A percentile compares a stretch with the other conserved stretches of the same genome.
phyloP scores from a whole-genome alignment of 2,888 invertebrate genomes.

The Nomada fucata region DNA sequence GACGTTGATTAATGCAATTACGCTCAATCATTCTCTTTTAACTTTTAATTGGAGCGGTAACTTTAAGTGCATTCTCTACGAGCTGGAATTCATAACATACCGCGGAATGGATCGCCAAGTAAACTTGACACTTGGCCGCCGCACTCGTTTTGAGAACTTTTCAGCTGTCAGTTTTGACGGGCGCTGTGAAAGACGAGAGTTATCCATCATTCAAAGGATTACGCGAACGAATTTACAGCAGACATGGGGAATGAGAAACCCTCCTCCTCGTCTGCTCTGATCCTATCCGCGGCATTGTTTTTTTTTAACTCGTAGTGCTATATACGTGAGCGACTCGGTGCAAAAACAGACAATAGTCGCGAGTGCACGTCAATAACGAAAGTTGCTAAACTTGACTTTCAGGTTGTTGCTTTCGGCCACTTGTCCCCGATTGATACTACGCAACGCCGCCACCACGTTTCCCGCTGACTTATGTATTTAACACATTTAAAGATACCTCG shows the following conservation, averaged over 20 bases:
- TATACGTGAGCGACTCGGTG: constrained; percentile 17
- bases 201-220: constrained; percentile 49
- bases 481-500: constrained; percentile 20
- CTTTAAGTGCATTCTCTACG: background rate
- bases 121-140: constrained; percentile 52
- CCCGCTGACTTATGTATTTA: constrained; percentile 24
- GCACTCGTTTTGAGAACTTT: constrained; percentile 22
- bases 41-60: background rate
- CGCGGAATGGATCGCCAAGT: constrained; percentile 17
- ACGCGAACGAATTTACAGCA: constrained; percentile 17
- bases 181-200: constrained; percentile 34
- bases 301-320: constrained; percentile 19
- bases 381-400: constrained; percentile 61
- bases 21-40: background rate
- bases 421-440: constrained; percentile 50
- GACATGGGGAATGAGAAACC: constrained; percentile 1
- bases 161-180: constrained; percentile 23
- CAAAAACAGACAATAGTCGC: constrained; percentile 50
- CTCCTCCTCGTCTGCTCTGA: background rate
- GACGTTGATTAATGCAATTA: background rate
- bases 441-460: constrained; percentile 9
- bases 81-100: constrained; percentile 26
- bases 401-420: constrained; percentile 59
- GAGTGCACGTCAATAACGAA: constrained; percentile 40
- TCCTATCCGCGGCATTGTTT: constrained; percentile 5